phyloP scores from a whole-genome alignment of 2,113 vertebrate species.

The Hyaena hyaena region DNA sequence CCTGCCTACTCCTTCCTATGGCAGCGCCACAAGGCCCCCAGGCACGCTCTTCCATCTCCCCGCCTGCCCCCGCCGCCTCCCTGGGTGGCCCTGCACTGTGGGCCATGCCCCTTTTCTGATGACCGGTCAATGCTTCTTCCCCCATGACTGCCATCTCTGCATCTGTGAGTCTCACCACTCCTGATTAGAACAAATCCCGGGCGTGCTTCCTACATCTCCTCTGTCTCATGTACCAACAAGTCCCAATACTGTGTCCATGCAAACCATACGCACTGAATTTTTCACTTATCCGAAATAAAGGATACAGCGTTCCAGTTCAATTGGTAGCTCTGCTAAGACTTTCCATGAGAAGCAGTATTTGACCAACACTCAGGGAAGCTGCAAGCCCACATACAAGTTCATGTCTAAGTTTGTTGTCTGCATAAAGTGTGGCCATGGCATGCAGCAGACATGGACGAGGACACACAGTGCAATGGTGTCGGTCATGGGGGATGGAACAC shows the following conservation, averaged over 20 bases:
- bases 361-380: neutral
- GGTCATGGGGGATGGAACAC: neutral
- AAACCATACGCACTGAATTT: neutral
- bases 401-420: neutral
- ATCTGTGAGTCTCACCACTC: neutral
- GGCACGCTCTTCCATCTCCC: neutral
- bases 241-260: neutral
- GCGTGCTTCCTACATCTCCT: neutral
- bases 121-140: neutral
- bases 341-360: neutral
- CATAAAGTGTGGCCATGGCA: neutral
- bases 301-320: neutral
- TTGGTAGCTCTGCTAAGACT: neutral
- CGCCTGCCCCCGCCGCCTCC: neutral
- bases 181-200: neutral
- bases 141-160: neutral
- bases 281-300: conserved; percentile 41
- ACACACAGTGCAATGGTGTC: neutral
- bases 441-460: neutral
- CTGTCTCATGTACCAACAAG: neutral
- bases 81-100: neutral
- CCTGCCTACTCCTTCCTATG: neutral
- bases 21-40: neutral
- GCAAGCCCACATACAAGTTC: neutral
- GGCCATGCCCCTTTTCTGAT: neutral